These are phyloP conservation scores for Oceanites oceanicus DNA, from an alignment of 2,113 vertebrate genomes.

Conservation along the genomic window DNA sequence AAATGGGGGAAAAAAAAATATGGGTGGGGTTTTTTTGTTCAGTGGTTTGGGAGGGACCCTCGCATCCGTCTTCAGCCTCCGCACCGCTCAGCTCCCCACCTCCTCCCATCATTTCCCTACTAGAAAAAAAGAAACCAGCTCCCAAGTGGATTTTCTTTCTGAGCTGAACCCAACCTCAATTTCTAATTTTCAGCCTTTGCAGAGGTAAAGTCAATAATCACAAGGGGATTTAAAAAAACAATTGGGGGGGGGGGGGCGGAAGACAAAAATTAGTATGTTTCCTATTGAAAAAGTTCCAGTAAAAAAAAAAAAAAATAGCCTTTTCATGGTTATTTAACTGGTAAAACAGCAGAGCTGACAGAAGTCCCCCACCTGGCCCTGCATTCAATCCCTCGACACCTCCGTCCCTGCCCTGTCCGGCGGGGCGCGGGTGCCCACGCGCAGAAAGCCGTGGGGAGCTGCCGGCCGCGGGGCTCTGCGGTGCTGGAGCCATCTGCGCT, in stretches of 20 bases:
- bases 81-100: accelerated
- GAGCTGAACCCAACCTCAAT: not conserved
- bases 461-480: not conserved
- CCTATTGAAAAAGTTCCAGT: not conserved
- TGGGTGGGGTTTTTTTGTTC: not conserved
- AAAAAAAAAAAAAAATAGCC: not conserved
- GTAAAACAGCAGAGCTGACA: not conserved
- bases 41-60: not conserved
- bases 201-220: not conserved
- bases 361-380: accelerated
- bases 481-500: not conserved
- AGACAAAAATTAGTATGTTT: not conserved
- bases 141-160: not conserved
- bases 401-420: accelerated
- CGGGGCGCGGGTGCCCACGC: accelerated
- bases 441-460: not conserved
- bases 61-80: not conserved
- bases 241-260: accelerated
- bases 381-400: accelerated
- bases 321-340: not conserved
- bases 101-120: not conserved
- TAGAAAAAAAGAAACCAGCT: not conserved
- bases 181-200: not conserved
- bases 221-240: not conserved
- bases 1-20: not conserved